Conservation (phyloP, 2,113 vertebrate genomes). For the Labeo rohita region DNA sequence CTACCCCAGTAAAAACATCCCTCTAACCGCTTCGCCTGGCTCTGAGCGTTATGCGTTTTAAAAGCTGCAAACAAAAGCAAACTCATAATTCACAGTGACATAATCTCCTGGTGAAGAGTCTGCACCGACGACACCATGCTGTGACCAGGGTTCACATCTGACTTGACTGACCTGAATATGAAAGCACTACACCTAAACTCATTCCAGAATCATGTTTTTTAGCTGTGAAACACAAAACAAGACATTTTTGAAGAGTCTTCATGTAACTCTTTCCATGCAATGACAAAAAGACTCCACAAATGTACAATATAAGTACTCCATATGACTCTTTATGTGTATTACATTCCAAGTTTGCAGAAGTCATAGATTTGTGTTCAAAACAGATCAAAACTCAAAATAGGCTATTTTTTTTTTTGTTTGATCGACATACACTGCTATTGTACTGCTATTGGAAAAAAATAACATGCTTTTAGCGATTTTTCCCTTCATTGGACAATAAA, state of each 20-base stretch:
- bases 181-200: constrained; percentile 8
- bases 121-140: background rate
- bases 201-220: background rate
- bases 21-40: background rate
- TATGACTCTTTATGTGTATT: no score
- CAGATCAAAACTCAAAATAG: no score
- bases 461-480: background rate
- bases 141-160: constrained; percentile 2
- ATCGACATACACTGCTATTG: no score
- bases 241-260: background rate
- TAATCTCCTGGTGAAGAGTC: background rate
- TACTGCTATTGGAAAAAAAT: background rate
- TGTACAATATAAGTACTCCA: background rate
- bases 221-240: background rate
- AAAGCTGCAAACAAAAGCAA: constrained; percentile 46
- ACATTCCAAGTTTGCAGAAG: no score
- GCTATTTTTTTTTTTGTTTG: no score
- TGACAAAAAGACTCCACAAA: background rate
- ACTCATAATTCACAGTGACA: constrained; percentile 40
- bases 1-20: constrained; percentile 38
- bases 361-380: background rate
- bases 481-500: background rate
- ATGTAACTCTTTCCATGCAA: background rate
- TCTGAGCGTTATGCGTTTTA: constrained; percentile 8
- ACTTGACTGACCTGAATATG: constrained; percentile 20